Evolutionary conservation across 2,113 vertebrate species (phyloP), one percentile per base, ranked within the genome.

Genomic region (Tragulus kanchil): DNA sequence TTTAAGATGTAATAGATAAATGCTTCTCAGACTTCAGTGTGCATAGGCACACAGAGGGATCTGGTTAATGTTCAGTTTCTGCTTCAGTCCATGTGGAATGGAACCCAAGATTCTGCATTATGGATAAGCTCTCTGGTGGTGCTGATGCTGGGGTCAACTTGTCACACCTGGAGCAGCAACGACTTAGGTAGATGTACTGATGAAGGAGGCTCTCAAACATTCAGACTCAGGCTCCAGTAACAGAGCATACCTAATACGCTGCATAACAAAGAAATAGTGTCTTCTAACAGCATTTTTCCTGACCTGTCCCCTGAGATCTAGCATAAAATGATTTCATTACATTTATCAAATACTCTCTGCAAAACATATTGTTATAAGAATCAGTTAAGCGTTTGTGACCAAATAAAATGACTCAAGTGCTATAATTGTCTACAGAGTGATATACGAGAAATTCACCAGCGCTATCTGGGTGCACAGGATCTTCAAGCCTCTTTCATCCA

Each of bases 321-420:
- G 86, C 96, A 96, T 94, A 97, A 97, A 93, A 95, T 88, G 79
- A 94, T 95, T 97, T 96, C 89, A 92, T 95, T 97, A 83, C 97
- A 96, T 98, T 97, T 97, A 98, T 97, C 97, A 97, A 97, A 95
- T 58, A 28, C 61, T 95, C 79, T 83, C 92, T 90, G 65, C n/a
- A 95, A 98, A 97, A 92, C 79, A 95, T 93, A 98, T 92, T 95
- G 96, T 92, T 97, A 48, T 95, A 94, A 97, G 96, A 97, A 92
- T 96, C 94, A 93, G 95, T 93, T 98, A 97, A 96, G 96, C 71
- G 1, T 95, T 96, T 95, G 95, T 90, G 94, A 94, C 62, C 58
- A 96, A 95, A 93, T 56, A 97, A 92, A 96, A 97, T 96, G 96
- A 96, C 85, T 93, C 78, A 94, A 95, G 69, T 83, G 75, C 95